Base-by-base conservation (phyloP, 2,888 invertebrate species). In the Lepidocyrtinus sp. region DNA sequence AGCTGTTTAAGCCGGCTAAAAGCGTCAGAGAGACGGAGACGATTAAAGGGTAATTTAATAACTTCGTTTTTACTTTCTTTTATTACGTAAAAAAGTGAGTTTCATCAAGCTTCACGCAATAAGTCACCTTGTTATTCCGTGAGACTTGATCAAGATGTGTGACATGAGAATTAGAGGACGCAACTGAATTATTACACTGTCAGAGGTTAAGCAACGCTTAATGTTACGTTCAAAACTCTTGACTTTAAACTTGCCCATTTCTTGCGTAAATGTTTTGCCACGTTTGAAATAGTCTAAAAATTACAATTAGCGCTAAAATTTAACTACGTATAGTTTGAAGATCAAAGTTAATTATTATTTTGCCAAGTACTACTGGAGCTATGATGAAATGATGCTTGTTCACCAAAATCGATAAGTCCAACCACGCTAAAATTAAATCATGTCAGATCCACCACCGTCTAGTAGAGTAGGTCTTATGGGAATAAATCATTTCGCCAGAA, bases 51-150 rank as follows among this genome's bases (percentile, higher is more conserved):
- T 36, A 5, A 36, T 36, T 7, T 36, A 36, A 12, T 36, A 36
- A n/a, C 15, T 17, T 50, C 50, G 17, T 50, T 50, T 50, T n/a
- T n/a, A n/a, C 15, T 15, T 17, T 50, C 17, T 12, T 50, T 50
- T 50, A 50, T 50, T 50, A 50, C 50, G 50, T 50, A 50, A 50
- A 50, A 50, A 50, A n/a, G 50, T 36, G 50, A 50, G 50, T 17
- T 12, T 50, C 50, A n/a, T 12, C 36, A 7, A 7, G 5, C 5
- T 50, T 50, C n/a, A 50, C 15, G 50, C 15, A 50, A 50, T 50
- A 7, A 7, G 36, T 7, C 12, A 36, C 5, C 5, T 36, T 36
- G 36, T 36, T n/a, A 36, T 36, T 36, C 5, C 36, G 5, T 36
- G 36, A 36, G 12, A 36, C 5, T 7, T 7, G 12, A 36, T 36